A percentile compares a stretch with the other conserved stretches of the same genome.
phyloP scores from a whole-genome alignment of 2,797 vertebrate species.

The Cuculus canorus region DNA sequence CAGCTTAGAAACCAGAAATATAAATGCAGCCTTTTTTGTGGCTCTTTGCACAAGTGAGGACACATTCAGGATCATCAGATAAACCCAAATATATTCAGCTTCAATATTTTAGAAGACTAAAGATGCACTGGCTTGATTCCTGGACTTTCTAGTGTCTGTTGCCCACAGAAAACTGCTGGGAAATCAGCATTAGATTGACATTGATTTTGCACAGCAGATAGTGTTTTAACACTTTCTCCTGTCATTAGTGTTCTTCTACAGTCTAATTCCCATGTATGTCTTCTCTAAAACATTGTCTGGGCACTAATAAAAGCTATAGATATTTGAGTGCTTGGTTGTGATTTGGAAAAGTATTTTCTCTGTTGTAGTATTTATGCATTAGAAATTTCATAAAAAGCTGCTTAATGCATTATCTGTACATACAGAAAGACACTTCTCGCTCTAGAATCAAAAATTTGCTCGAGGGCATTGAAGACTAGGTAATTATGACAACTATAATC shows the following conservation, averaged over 20 bases:
- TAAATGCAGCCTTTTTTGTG: background rate
- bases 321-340: background rate
- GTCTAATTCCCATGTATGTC: constrained; percentile 9
- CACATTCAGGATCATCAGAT: background rate
- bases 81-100: background rate
- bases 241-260: background rate
- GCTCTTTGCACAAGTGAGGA: background rate
- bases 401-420: background rate
- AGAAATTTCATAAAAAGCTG: background rate
- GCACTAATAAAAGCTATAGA: background rate
- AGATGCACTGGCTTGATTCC: background rate
- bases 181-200: background rate
- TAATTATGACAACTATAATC: background rate
- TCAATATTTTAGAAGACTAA: background rate
- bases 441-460: background rate
- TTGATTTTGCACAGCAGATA: background rate
- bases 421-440: background rate
- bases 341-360: constrained; percentile 11
- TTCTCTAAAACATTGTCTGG: constrained; percentile 28
- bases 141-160: background rate
- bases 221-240: background rate
- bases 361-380: background rate
- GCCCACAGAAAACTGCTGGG: background rate
- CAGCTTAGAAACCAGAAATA: background rate
- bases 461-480: background rate